Percentiles rank a stretch among this genome's conserved stretches.
These are phyloP conservation scores for Ceratina australensis DNA, from an alignment of 1,140 invertebrate species.

Conservation along the genomic window DNA sequence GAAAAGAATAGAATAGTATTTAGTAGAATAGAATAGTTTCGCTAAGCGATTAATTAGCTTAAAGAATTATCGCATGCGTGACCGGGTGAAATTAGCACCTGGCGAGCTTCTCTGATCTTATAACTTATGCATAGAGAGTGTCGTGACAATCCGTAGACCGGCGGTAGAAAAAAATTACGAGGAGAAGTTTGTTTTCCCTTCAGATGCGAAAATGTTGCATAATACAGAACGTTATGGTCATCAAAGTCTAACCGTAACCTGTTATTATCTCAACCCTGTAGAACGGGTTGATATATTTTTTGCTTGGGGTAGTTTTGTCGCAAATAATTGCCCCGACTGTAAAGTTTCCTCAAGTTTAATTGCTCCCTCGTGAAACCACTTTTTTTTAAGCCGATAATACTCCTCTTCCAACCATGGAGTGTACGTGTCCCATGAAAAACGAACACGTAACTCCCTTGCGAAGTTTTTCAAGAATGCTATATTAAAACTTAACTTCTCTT, in stretches of 20 bases:
- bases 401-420: no score
- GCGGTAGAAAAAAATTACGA: neutral
- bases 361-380: no score
- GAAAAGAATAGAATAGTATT: no score
- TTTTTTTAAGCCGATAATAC: no score
- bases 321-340: neutral
- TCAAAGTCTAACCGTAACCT: neutral
- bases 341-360: no score
- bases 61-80: neutral
- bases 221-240: neutral
- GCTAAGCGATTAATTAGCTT: neutral
- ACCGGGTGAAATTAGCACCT: neutral
- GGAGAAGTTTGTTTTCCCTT: neutral
- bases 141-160: neutral
- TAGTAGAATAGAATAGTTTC: no score
- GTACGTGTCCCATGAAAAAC: no score
- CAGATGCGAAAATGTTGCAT: neutral
- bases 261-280: neutral
- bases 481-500: no score
- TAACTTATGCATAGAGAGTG: neutral
- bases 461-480: no score
- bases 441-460: no score
- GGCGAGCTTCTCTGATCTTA: no score
- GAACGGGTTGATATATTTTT: neutral
- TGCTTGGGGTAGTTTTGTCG: neutral